These are phyloP conservation scores for Taphrorychus bicolor DNA, from an alignment of 2,888 invertebrate species.

Conservation along the genomic window DNA sequence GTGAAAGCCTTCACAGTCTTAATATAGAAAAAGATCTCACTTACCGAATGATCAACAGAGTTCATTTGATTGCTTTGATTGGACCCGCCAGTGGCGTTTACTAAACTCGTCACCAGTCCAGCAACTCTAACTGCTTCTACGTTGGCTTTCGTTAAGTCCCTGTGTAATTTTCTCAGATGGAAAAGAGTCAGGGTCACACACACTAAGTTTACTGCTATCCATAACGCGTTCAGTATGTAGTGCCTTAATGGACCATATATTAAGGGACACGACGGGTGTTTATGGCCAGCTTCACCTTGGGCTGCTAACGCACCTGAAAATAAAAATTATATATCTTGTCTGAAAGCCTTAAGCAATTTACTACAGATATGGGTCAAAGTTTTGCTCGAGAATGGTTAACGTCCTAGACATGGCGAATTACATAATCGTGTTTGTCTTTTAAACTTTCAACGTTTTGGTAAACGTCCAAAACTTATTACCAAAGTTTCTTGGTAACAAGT, in stretches of 20 bases:
- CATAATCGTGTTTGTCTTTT: neutral
- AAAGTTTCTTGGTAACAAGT: neutral
- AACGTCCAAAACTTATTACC: neutral
- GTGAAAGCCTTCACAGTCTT: too few species aligned
- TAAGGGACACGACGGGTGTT: slow-evolving; percentile 84
- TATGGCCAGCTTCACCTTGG: slow-evolving; percentile 77
- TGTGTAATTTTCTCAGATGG: slow-evolving; percentile 82
- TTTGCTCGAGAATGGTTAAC: neutral
- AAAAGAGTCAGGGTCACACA: slow-evolving; percentile 84
- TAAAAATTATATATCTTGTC: too few species aligned
- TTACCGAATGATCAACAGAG: slow-evolving; percentile 44
- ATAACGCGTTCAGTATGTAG: slow-evolving; percentile 88
- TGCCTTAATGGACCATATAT: slow-evolving; percentile 88
- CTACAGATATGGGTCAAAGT: neutral
- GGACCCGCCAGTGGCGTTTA: slow-evolving; percentile 75
- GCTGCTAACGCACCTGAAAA: slow-evolving; percentile 79
- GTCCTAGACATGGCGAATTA: too few species aligned
- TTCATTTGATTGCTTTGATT: slow-evolving; percentile 31
- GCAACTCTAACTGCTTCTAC: slow-evolving; percentile 85
- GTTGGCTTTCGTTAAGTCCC: slow-evolving; percentile 83
- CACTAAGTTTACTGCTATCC: slow-evolving; percentile 88
- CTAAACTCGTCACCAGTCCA: slow-evolving; percentile 82
- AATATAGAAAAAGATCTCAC: too few species aligned
- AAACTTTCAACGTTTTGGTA: neutral
- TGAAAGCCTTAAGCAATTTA: neutral